Evolutionary conservation across 1,140 invertebrate species (phyloP).

Genomic region (Leptonema lineaticorne): DNA sequence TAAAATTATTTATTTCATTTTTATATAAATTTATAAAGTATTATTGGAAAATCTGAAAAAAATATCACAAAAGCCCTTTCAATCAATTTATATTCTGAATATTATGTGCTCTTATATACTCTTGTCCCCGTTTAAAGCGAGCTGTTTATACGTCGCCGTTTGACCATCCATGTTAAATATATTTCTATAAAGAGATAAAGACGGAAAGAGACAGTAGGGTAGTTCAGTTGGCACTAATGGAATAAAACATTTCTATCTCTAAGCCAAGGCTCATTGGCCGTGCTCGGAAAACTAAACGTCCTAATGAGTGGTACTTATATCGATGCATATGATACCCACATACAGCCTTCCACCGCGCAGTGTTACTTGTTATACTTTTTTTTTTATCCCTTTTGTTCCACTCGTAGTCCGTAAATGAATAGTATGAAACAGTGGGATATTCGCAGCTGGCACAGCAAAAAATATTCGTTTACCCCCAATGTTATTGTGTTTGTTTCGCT

Average conservation of each 20-base stretch:
- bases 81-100: no score
- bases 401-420: not conserved
- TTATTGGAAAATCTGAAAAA: no score
- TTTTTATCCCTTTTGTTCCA: conserved; percentile 1
- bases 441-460: conserved; percentile 24
- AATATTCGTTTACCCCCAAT: not conserved
- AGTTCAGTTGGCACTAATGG: conserved; percentile 28
- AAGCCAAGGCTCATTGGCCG: conserved; percentile 34
- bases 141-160: no score
- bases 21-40: no score
- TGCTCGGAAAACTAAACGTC: conserved; percentile 36
- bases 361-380: not conserved
- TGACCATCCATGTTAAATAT: no score
- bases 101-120: no score
- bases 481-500: conserved; percentile 10
- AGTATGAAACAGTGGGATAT: conserved; percentile 17
- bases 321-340: conserved; percentile 24
- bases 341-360: not conserved
- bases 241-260: conserved; percentile 41
- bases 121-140: no score
- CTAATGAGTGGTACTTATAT: conserved; percentile 35
- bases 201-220: not conserved
- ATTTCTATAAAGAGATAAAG: no score
- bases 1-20: no score
- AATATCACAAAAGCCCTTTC: no score